Evolutionary conservation across 2,888 invertebrate genomes (phyloP), one percentile per base, ranked within the genome.

Genomic region (Protonemura montana): DNA sequence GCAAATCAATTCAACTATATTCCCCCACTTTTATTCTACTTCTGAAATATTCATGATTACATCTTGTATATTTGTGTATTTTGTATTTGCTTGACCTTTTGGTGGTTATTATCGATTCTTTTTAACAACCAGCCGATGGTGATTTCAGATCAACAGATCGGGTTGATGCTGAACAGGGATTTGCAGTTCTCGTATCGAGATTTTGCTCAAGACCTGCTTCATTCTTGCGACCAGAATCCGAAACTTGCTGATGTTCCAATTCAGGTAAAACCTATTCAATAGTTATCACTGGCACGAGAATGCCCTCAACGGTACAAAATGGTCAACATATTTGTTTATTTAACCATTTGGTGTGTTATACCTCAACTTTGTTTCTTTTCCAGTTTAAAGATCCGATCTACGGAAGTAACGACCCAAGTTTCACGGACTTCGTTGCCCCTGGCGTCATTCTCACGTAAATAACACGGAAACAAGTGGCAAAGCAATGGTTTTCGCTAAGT

Each of bases 381-480:
- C 88, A 97, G 92, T 97, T 97, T 92, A 95, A 95, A 90, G 94
- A 96, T 88, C 97, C 98, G 78, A 96, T 98, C 90, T 98, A 97
- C 91, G 98, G 97, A 85, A 95, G 95, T 87, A 96, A 94, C 91
- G 95, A 97, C 90, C 98, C 98, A 0, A 97, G 97, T 21, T 98
- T 98, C 90, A 98, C 98, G 0, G 98, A 98, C 91, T 98, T 98
- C 92, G 98, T 98, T 87, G 98, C 98, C 21, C 98, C 98, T 80
- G 98, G 98, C 89, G 97, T 98, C 88, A 98, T 98, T 89, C 92
- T 98, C 89, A 97, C 97, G 97, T 97, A 92, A 95, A 95, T 93
- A 27, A 10, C 16, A 76, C 59, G 28, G n/a, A 81, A 10, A 26
- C 78, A 26, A 85, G 29, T 29, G 76, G 28, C 28, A 29, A 6